phyloP scores from a whole-genome alignment of 2,888 invertebrate species.

The Pammene aurita region DNA sequence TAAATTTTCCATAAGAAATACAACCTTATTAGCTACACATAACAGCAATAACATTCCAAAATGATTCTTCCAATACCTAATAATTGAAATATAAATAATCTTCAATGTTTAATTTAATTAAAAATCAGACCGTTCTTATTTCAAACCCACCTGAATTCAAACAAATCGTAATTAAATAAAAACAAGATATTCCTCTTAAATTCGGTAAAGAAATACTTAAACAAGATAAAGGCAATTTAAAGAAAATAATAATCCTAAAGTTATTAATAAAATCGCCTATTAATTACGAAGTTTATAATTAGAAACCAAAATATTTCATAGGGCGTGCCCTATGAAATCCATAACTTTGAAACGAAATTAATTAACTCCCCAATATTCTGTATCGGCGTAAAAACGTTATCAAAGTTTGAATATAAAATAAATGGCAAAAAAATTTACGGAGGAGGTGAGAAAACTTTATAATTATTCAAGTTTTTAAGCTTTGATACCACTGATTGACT shows the following conservation, averaged over 20 bases:
- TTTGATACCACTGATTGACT: too few species aligned
- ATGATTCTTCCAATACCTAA: too few species aligned
- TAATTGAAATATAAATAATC: too few species aligned
- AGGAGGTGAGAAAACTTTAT: not conserved
- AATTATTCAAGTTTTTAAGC: too few species aligned
- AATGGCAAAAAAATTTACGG: not conserved
- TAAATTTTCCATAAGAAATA: too few species aligned
- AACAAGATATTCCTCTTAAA: not conserved
- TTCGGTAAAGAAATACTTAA: not conserved
- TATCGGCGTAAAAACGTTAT: conserved; percentile 17
- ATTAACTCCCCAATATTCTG: conserved; percentile 33
- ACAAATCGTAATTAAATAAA: too few species aligned
- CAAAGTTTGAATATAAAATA: conserved; percentile 7
- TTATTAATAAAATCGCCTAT: conserved; percentile 26
- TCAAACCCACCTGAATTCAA: too few species aligned
- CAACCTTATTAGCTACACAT: too few species aligned
- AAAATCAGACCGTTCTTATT: too few species aligned
- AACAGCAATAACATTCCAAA: too few species aligned
- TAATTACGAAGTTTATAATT: conserved; percentile 39
- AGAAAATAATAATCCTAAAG: conserved; percentile 6
- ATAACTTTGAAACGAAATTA: conserved; percentile 38
- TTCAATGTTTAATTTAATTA: too few species aligned
- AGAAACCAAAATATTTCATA: conserved; percentile 27
- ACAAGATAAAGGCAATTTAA: not conserved
- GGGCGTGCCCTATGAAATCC: conserved; percentile 12